Evolutionary conservation across 1,140 invertebrate species (phyloP), one percentile per base, ranked within the genome.

Genomic region (Cherax quadricarinatus): DNA sequence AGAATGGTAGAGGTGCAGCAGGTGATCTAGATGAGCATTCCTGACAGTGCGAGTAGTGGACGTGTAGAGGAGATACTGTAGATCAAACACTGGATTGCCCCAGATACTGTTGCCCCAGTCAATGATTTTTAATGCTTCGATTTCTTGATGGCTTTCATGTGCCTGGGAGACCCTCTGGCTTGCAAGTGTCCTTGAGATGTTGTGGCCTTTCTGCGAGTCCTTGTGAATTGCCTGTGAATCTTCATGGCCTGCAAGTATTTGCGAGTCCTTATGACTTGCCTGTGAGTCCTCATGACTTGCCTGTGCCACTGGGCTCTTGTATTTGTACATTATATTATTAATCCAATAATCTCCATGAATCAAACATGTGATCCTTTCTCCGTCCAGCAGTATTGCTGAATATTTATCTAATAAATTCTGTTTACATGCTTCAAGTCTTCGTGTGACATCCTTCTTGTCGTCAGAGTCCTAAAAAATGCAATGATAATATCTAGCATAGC

Each of bases 301-400:
- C 30, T 41, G 9, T 57, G 14, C 6, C 16, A 5, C 5, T 21
- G 49, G 6, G 5, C 30, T n/a, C 30, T 75, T 30, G 51, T 90
- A 57, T 49, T 53, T 75, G 49, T 30, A 90, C 88, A 90, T 90
- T 4, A 90, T 18, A n/a, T 90, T 90, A 12, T 85, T 78, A 48
- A 41, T 90, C 88, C 88, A 90, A 21, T 78, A 57, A 30, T 90
- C 88, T 14, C 88, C 88, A 78, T 90, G 88, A 57, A 6, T 21
- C 7, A 90, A n/a, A 24, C 88, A 90, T 6, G 60, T 18, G 49
- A 48, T 30, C 18, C 9, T n/a, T n/a, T 85, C 49, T 16, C 0
- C 70, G 5, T n/a, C 51, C 7, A 5, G 4, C 9, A 79, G 6
- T 1, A 21, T 7, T 1, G 6, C 9, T 53, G 4, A 16, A 78